Base-by-base conservation (phyloP, 2,888 invertebrate species). In the Trachelus stipa region DNA sequence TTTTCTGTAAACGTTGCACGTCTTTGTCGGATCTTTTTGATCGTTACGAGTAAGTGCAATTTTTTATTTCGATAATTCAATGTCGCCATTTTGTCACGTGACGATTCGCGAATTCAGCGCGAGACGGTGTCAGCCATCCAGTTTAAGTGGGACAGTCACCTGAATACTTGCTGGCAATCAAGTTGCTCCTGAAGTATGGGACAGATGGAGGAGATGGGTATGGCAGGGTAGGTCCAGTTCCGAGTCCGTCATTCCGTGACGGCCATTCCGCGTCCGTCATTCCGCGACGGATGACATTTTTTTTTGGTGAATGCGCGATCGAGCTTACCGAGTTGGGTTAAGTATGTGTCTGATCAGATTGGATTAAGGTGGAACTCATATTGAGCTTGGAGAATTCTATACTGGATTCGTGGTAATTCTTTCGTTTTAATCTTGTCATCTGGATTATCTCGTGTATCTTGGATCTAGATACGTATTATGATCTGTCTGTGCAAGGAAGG, bases 91-190 rank as follows among this genome's bases (percentile, higher is more conserved):
- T 56, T 56, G 56, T 56, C 56, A 56, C 56, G 56, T 56, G 56
- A 23, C 56, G 23, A 23, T 56, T 23, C 31, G 31, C 31, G 31
- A 71, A 71, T 31, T 11, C 31, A 31, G 30, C 35, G 11, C 12
- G 78, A 78, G 75, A 78, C 69, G 69, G 73, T 40, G 37, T 75
- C 75, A 33, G 69, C 33, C n/a, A 12, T 73, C 73, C 82, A 30
- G 31, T 81, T 86, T 83, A 90, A 90, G 89, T 90, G 87, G 89
- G 85, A 85, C 90, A 86, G 83, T 89, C 89, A 88, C 90, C 89
- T 89, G 88, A 90, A 90, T 90, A 89, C 89, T 87, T 87, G 85
- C 81, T 79, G 83, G 87, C 86, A 88, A 89, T 89, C 87, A 87
- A 87, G 87, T 82, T 80, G 81, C 82, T 82, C 81, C 83, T 78